Base-by-base conservation (phyloP, 2,797 vertebrate species). In the Antennarius maculatus region DNA sequence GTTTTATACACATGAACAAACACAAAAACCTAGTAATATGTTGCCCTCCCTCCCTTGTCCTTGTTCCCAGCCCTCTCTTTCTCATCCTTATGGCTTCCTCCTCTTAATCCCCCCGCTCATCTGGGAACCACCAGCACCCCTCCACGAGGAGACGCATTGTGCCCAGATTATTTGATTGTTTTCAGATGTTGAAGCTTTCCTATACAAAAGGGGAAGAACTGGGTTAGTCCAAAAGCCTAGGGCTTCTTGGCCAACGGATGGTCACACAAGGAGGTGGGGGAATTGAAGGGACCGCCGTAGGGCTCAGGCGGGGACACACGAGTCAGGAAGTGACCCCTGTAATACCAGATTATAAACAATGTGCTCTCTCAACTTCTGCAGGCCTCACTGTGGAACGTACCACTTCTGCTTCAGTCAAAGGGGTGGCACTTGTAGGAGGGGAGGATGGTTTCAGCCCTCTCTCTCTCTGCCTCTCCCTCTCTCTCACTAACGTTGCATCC, bases 241-340 rank as follows among this genome's bases (percentile, higher is more conserved):
- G 82, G 79, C 81, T 64, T 77, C 85, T 79, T 71, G 77, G 77
- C 74, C 84, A 80, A 80, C 59, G 18, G 81, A 83, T 60, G 79
- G 65, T 82, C 81, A 83, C 77, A 68, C 63, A 61, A 51, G 65
- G 61, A 57, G 71, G 66, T 42, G 61, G 67, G 17, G 29, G 5
- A 3, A 27, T 10, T 6, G 18, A 13, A 7, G 52, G 84, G 84
- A 86, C 89, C 88, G 72, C 85, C 75, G 76, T 57, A 39, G 80
- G 81, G 77, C 84, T 87, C 76, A 68, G 39, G 68, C 79, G 85
- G 86, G 89, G 52, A 93, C 90, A 92, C 89, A 91, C 88, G 91
- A 94, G 89, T 94, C 92, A 95, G 95, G 95, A 96, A 96, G 91
- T 94, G 92, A 94, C 91, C 92, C 91, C 89, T 91, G 88, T 31